A percentile compares a stretch with the other conserved stretches of the same genome.
Conservation (phyloP, 2,888 invertebrate species). For the Chrysotoxum bicinctum region DNA sequence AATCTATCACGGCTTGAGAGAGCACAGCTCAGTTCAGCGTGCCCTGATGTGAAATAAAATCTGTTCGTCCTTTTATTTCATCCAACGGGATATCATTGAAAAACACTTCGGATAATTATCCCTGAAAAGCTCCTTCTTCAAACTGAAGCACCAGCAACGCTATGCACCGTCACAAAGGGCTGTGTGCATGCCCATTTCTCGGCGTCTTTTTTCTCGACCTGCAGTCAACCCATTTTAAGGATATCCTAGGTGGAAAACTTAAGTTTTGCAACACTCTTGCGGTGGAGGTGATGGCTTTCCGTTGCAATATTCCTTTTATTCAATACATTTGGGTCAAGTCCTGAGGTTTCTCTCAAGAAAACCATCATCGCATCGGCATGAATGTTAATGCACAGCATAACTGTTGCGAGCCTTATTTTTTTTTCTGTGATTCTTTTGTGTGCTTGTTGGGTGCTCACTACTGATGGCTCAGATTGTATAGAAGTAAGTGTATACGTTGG, state of each 20-base stretch:
- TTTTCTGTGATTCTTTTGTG: background rate
- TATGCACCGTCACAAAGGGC: constrained; percentile 19
- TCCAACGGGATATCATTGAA: constrained; percentile 50
- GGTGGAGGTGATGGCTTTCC: constrained; percentile 17
- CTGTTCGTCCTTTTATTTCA: constrained; percentile 13
- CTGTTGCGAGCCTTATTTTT: background rate
- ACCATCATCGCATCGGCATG: constrained; percentile 39
- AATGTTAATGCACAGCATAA: constrained; percentile 57
- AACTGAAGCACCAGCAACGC: constrained; percentile 5
- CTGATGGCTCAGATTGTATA: background rate
- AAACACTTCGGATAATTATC: constrained; percentile 66
- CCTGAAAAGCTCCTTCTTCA: constrained; percentile 35
- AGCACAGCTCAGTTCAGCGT: background rate
- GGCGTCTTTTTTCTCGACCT: background rate
- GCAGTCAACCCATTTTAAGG: constrained; percentile 36
- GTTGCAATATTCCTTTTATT: constrained; percentile 59
- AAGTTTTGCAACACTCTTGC: constrained; percentile 50
- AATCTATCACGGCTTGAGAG: background rate
- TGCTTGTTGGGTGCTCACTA: background rate
- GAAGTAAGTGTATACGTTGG: background rate
- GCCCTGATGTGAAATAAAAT: background rate
- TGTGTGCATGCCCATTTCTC: constrained; percentile 16
- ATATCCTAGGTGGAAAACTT: constrained; percentile 59
- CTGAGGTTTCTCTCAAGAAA: constrained; percentile 61
- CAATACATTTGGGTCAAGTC: constrained; percentile 67